A percentile compares a stretch with the other conserved stretches of the same genome.
These are phyloP conservation scores for Hypotaenidia philippensis DNA, from an alignment of 2,797 vertebrate genomes.

Conservation along the genomic window DNA sequence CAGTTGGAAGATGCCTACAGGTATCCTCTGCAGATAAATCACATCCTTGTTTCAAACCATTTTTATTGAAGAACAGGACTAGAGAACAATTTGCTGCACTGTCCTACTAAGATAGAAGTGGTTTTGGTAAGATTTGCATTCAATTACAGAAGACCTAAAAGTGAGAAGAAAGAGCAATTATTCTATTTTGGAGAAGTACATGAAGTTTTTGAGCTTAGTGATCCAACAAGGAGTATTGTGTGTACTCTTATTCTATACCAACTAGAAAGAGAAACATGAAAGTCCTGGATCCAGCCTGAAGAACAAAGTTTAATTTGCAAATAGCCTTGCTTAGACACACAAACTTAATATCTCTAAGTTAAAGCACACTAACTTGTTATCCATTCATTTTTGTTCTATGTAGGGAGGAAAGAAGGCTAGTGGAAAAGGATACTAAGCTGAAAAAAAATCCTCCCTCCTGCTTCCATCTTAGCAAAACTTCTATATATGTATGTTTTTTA, in stretches of 20 bases:
- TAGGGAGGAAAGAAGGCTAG: not conserved
- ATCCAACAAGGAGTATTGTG: not conserved
- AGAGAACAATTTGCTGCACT: not conserved
- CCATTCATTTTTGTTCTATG: not conserved
- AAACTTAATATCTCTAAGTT: not conserved
- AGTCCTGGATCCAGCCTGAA: not conserved
- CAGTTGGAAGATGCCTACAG: constrained; percentile 29
- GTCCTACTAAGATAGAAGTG: not conserved
- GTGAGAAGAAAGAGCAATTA: not conserved
- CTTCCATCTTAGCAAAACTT: not conserved
- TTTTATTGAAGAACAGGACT: not conserved
- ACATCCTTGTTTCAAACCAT: constrained; percentile 7
- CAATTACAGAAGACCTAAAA: not conserved
- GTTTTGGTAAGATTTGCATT: not conserved
- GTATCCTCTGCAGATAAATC: constrained; percentile 30
- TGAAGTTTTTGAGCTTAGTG: not conserved
- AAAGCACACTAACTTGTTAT: not conserved
- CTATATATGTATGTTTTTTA: not conserved
- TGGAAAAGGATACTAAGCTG: not conserved
- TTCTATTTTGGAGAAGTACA: not conserved
- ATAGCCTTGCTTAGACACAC: not conserved
- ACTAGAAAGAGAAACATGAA: not conserved
- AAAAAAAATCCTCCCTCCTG: not conserved
- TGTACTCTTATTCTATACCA: not conserved
- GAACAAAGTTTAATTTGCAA: not conserved